Evolutionary conservation across 1,140 invertebrate genomes (phyloP), one percentile per base, ranked within the genome.

Genomic region (Sinonovacula constricta): DNA sequence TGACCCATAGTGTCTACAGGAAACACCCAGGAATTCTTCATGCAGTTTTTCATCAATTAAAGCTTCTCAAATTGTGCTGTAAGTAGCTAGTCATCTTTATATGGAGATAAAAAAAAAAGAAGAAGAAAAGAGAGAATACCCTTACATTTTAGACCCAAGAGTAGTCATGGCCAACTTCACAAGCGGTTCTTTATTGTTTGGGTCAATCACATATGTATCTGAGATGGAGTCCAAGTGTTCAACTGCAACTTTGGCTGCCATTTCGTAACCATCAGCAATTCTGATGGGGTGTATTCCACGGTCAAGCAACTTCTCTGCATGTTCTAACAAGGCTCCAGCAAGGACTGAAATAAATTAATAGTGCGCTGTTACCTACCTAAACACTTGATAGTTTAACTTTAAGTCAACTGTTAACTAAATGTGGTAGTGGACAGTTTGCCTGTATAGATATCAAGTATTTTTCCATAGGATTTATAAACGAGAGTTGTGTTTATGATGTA

Each of bases 271-370:
- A 93, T 99, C 99, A 36, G 99, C 98, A 87, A 99, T 99, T 85
- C 98, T 94, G 80, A 99, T 99, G 0, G 99, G 99, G 91, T 99
- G 99, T 89, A 99, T 99, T 24, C 99, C 98, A 88, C 97, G 95
- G 91, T 99, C 98, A 0, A 99, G 90, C 1, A 99, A 88, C 79
- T 94, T 92, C 83, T 98, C 97, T 3, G 99, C 98, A 90, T 99
- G 97, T 90, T 99, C 98, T 39, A 99, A 89, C 0, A 99, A 92
- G 30, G 98, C 97, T 69, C 98, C 97, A 85, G 95, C 95, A 36
- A 97, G 87, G 2, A 97, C 95, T 92, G 86, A 66, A 91, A 89
- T 78, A 81, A 81, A 7, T 10, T 45, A 18, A 45, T n/a, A n/a
- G n/a, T n/a, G n/a, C n/a, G n/a, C n/a, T n/a, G n/a, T n/a, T n/a